These are phyloP conservation scores for Notodonta ziczac DNA, from an alignment of 2,888 invertebrate species.

Conservation along the genomic window DNA sequence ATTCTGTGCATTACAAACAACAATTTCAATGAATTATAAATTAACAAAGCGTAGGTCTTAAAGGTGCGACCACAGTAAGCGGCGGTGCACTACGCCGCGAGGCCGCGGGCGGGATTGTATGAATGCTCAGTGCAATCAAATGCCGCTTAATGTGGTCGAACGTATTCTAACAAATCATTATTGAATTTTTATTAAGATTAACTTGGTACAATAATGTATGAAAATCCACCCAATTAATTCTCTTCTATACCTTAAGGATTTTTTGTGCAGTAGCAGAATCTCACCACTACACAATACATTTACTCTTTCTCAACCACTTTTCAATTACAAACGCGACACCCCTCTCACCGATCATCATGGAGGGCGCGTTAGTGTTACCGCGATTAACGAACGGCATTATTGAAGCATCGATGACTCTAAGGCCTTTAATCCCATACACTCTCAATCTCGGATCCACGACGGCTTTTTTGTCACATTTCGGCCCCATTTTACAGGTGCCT, in stretches of 20 bases:
- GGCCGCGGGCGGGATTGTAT: no score
- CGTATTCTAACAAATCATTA: no score
- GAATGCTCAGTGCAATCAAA: no score
- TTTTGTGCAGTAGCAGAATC: neutral
- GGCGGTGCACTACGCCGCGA: no score
- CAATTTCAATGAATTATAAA: no score
- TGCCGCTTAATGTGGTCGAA: no score
- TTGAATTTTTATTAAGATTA: no score
- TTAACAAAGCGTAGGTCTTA: no score
- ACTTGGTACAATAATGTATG: no score
- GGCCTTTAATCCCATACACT: constrained; percentile 84
- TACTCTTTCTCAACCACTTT: constrained; percentile 43
- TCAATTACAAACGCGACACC: constrained; percentile 56
- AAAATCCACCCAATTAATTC: no score
- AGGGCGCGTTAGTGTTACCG: constrained; percentile 92
- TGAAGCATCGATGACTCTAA: constrained; percentile 90
- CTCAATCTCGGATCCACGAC: constrained; percentile 88
- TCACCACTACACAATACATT: neutral
- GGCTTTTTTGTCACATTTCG: constrained; percentile 78
- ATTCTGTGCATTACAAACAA: no score
- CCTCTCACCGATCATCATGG: constrained; percentile 91
- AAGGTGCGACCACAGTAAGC: no score
- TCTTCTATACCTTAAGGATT: neutral
- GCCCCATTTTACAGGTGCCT: constrained; percentile 81
- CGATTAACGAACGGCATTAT: constrained; percentile 91